Base-by-base conservation (phyloP, 2,113 vertebrate species). In the Hypomesus transpacificus region DNA sequence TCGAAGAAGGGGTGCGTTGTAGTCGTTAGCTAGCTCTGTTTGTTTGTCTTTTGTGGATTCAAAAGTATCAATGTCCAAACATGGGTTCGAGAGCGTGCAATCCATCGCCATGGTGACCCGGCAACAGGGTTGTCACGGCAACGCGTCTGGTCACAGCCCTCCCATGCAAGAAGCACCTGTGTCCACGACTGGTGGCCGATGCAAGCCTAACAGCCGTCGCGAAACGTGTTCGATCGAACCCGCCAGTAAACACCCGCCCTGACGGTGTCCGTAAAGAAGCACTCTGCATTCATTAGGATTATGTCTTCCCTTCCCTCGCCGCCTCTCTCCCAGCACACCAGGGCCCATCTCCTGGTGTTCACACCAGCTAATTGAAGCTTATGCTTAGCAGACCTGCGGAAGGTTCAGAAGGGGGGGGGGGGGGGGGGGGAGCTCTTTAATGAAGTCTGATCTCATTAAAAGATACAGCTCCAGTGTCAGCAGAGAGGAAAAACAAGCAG, bases 391-490 rank as follows among this genome's bases (percentile, higher is more conserved):
- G 75, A 92, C 81, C 63, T 28, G 13, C 76, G 89, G 87, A 79
- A 66, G 79, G 86, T 79, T 66, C 70, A 82, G 66, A 88, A 71
- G 72, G 60, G 2, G 9, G 4, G 39, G 34, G 34, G 34, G 34
- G 34, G 6, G 34, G 34, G 3, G 34, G 34, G 34, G 78, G 39
- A 50, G 72, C 79, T 88, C 90, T 87, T 89, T 93, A 93, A 94
- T 90, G 89, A 88, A 87, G 83, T 82, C 16, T 90, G 92, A 94
- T 94, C 91, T 93, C 92, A 95, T 95, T 95, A 95, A 95, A 95
- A 93, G 92, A 93, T 94, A 92, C 60, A 28, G 75, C 85, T 76
- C 85, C 54, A 79, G 76, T 83, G 81, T 76, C 64, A 53, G 76
- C 16, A 28, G 51, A 20, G 20, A 54, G 34, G 53, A 60, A 70